Percentiles rank a stretch among this genome's conserved stretches.
Evolutionary conservation across 2,888 invertebrate genomes (phyloP).

Genomic region (Uloborus plumipes): DNA sequence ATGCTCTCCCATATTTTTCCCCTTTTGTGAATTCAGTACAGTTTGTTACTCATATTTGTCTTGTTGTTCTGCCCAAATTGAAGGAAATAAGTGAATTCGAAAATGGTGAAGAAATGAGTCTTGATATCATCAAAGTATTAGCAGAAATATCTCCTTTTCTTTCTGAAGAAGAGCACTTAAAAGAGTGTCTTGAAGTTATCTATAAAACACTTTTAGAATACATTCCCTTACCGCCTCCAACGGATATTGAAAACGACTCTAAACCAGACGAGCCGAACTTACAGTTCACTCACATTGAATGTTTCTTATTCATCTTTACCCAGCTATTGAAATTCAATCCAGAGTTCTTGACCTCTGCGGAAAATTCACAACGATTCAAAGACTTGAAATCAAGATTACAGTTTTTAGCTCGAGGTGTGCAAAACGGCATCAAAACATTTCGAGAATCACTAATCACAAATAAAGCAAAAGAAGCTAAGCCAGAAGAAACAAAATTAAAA

Average conservation of each 20-base stretch:
- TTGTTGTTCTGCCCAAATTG: slow-evolving; percentile 83
- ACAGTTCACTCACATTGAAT: slow-evolving; percentile 94
- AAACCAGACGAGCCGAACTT: slow-evolving; percentile 81
- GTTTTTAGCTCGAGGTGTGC: slow-evolving; percentile 91
- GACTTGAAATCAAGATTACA: slow-evolving; percentile 88
- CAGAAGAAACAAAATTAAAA: slow-evolving; percentile 79
- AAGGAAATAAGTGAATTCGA: slow-evolving; percentile 69
- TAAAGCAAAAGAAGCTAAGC: slow-evolving; percentile 80
- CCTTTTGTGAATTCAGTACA: slow-evolving; percentile 81
- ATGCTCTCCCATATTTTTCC: slow-evolving; percentile 86
- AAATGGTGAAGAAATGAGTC: slow-evolving; percentile 78
- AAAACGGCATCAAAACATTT: slow-evolving; percentile 84
- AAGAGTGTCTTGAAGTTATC: slow-evolving; percentile 77
- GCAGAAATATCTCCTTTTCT: slow-evolving; percentile 84
- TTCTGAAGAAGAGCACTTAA: slow-evolving; percentile 57
- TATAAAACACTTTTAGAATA: slow-evolving; percentile 85
- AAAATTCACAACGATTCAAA: slow-evolving; percentile 82
- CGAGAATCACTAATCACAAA: slow-evolving; percentile 77
- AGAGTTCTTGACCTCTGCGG: slow-evolving; percentile 78
- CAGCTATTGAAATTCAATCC: slow-evolving; percentile 85
- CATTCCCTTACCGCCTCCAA: slow-evolving; percentile 86
- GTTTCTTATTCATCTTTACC: slow-evolving; percentile 82
- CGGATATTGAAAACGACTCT: slow-evolving; percentile 71
- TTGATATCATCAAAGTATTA: slow-evolving; percentile 87
- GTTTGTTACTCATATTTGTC: slow-evolving; percentile 87